Conservation (phyloP, 64 coral and sea anemone genomes). For the Hydrozoanthus tunicans region DNA sequence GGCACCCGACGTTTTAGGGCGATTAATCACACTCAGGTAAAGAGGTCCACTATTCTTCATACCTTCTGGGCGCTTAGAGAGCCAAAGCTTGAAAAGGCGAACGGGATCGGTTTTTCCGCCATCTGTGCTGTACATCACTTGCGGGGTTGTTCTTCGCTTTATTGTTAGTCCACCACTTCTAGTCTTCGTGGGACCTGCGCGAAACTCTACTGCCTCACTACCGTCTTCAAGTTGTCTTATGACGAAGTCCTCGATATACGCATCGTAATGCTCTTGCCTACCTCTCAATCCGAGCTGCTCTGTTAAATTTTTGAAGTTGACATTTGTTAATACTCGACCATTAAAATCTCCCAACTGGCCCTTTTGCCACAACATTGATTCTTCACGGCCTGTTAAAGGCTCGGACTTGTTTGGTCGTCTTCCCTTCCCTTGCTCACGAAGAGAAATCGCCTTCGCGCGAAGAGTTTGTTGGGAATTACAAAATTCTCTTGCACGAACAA, state of each 20-base stretch:
- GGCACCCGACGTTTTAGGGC: conserved; percentile 3
- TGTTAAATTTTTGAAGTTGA: conserved; percentile 57
- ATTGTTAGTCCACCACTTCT: too few species aligned
- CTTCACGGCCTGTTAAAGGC: conserved; percentile 19
- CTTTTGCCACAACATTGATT: conserved; percentile 38
- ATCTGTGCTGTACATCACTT: conserved; percentile 42
- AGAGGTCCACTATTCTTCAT: conserved; percentile 58
- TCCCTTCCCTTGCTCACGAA: neutral
- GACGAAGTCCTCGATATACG: neutral
- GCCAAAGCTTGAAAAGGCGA: conserved; percentile 31
- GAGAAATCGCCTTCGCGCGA: conserved; percentile 1
- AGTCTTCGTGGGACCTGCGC: too few species aligned
- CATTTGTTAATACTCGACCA: conserved; percentile 44
- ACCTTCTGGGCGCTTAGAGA: conserved; percentile 21
- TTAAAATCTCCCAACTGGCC: conserved; percentile 55
- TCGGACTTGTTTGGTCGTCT: conserved; percentile 19
- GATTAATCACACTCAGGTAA: conserved; percentile 43
- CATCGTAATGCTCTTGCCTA: neutral
- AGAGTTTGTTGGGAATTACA: neutral
- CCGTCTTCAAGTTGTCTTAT: conserved; percentile 49
- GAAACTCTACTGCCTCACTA: conserved; percentile 36
- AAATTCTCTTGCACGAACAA: neutral
- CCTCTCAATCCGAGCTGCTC: conserved; percentile 36
- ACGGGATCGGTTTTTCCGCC: conserved; percentile 14
- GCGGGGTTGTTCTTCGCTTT: neutral